Conservation (phyloP, 2,888 invertebrate genomes). For the Cantharis rufa region DNA sequence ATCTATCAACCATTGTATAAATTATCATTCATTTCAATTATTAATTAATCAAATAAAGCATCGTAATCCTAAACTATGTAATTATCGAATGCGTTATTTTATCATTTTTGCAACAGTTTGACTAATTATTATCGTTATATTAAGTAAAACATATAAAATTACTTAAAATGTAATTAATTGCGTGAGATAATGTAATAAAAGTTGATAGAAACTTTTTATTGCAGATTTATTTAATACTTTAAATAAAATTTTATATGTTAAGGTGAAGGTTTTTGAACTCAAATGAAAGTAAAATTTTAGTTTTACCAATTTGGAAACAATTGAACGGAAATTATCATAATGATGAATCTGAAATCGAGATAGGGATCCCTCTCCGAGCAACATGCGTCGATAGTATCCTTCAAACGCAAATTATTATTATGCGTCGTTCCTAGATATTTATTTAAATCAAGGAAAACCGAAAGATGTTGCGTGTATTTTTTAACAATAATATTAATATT, state of each 20-base stretch:
- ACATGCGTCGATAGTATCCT: background rate
- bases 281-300: background rate
- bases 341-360: background rate
- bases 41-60: background rate
- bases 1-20: constrained; percentile 1
- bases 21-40: background rate
- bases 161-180: background rate
- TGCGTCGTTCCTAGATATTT: background rate
- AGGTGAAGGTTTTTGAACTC: background rate
- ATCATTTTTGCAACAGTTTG: background rate
- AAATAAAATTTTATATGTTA: background rate
- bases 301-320: background rate
- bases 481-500: background rate
- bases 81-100: background rate
- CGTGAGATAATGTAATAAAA: background rate
- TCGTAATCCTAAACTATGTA: background rate
- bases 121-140: background rate
- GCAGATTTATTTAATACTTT: background rate
- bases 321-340: background rate
- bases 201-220: background rate
- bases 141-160: background rate
- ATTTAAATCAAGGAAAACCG: background rate
- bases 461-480: background rate
- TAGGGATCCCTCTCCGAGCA: background rate
- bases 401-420: background rate